Evolutionary conservation across 2,113 vertebrate species (phyloP), one percentile per base, ranked within the genome.

Genomic region (Gopherus flavomarginatus): DNA sequence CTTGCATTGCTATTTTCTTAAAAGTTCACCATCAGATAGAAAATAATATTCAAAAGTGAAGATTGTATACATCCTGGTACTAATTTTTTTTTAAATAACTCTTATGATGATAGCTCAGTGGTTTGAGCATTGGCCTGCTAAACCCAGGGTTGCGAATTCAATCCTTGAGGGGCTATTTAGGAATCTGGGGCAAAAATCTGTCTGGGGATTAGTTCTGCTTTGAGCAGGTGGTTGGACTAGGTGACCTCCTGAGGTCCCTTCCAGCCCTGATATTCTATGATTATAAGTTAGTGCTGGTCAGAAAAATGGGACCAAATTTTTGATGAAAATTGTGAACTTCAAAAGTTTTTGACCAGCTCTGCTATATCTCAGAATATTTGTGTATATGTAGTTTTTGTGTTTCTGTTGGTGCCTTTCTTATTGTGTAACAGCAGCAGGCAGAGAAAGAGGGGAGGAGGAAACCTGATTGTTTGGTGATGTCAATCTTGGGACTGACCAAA

Each of bases 31-130:
- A n/a, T 38, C 65, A 88, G 38, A 14, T 62, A 52, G 69, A 49
- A 88, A 95, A 95, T 44, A 19, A 5, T 65, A 75, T 49, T 84
- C 11, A 4, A 75, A 27, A 3, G 29, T 59, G 21, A 79, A 90
- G 87, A 83, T 1, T 52, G 10, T 19, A 78, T 27, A 49, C 0
- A 0, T 53, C 44, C 0, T 1, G 83, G 92, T 93, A 3, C 27
- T 85, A 85, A 90, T 22, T 22, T 19, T 53, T 52, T 54, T 54
- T 75, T 54, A 69, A 38, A 24, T 69, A 56, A 65, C 44, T 13
- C 24, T 47, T 78, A 47, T 8, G 22, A 83, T 49, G 53, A 9
- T 3, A 44, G 44, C 44, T 44, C 44, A 44, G 44, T 44, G 44
- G 44, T 44, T 44, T 44, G 44, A 44, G 44, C 44, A 44, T 44